Conservation (phyloP, 1,140 invertebrate genomes). For the Notospermus geniculatus region DNA sequence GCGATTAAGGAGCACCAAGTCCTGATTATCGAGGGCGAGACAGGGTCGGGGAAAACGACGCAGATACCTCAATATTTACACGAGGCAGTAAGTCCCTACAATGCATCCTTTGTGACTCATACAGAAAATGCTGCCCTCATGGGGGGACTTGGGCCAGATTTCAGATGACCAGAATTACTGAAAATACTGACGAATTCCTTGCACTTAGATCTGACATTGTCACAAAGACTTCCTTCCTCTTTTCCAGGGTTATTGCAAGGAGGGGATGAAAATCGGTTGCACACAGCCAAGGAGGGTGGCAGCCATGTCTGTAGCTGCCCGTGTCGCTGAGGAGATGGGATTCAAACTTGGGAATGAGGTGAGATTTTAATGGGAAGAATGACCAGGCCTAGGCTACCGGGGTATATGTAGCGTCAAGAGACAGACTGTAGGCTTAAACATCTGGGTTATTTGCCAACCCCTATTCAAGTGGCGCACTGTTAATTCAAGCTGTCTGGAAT, state of each 20-base stretch:
- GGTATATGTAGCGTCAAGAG: no score
- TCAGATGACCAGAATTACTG: no score
- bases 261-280: slow-evolving; percentile 77
- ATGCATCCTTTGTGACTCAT: no score
- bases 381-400: no score
- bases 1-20: slow-evolving; percentile 87
- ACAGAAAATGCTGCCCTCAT: no score
- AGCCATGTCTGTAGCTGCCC: slow-evolving; percentile 74
- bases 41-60: slow-evolving; percentile 97
- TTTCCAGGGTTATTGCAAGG: slow-evolving; percentile 59
- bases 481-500: no score
- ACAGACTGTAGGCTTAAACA: no score
- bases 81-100: slow-evolving; percentile 75
- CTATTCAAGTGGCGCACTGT: neutral
- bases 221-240: slow-evolving; percentile 13
- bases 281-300: slow-evolving; percentile 78
- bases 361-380: slow-evolving; percentile 17
- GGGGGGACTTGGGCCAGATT: no score
- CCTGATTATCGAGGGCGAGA: slow-evolving; percentile 94
- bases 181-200: no score
- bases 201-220: no score
- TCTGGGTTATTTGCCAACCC: no score
- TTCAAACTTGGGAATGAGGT: slow-evolving; percentile 67
- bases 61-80: slow-evolving; percentile 97
- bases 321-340: slow-evolving; percentile 72